Conservation (phyloP, 2,888 invertebrate genomes). For the Rutpela maculata region DNA sequence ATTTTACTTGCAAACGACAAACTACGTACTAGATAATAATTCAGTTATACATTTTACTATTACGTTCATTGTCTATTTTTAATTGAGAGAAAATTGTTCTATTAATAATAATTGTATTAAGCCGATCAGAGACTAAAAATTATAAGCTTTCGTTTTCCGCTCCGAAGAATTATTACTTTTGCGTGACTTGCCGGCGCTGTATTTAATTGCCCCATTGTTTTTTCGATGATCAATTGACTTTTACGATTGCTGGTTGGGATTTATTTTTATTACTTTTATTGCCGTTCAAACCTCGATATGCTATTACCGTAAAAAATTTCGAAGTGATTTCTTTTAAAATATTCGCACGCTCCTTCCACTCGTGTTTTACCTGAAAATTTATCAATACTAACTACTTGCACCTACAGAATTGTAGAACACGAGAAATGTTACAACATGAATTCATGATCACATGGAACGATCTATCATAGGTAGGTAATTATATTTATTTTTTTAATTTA, state of each 20-base stretch:
- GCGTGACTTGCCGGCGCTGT: slow-evolving; percentile 37
- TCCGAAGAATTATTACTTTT: slow-evolving; percentile 35
- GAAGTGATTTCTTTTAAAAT: not conserved
- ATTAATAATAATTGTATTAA: slow-evolving; percentile 20
- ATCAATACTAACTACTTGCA: too few relatives aligned
- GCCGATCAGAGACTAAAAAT: slow-evolving; percentile 28
- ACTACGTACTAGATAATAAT: not conserved
- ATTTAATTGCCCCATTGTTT: slow-evolving; percentile 42
- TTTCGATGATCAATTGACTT: slow-evolving; percentile 42
- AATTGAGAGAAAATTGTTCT: not conserved
- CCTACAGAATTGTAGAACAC: too few relatives aligned
- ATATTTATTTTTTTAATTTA: too few relatives aligned
- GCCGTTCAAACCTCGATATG: not conserved
- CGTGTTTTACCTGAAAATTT: not conserved
- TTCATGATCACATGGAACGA: too few relatives aligned
- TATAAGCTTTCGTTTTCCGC: slow-evolving; percentile 34
- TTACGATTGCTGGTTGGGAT: slow-evolving; percentile 32
- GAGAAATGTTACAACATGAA: too few relatives aligned
- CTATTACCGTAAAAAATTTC: slow-evolving; percentile 9
- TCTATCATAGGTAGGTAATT: too few relatives aligned
- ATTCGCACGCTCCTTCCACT: not conserved
- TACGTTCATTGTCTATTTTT: not conserved
- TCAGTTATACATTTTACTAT: not conserved
- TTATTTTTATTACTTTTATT: slow-evolving; percentile 36
- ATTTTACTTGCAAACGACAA: too few relatives aligned